Base-by-base conservation (phyloP, 64 coral and sea anemone species). In the Montipora cactus region DNA sequence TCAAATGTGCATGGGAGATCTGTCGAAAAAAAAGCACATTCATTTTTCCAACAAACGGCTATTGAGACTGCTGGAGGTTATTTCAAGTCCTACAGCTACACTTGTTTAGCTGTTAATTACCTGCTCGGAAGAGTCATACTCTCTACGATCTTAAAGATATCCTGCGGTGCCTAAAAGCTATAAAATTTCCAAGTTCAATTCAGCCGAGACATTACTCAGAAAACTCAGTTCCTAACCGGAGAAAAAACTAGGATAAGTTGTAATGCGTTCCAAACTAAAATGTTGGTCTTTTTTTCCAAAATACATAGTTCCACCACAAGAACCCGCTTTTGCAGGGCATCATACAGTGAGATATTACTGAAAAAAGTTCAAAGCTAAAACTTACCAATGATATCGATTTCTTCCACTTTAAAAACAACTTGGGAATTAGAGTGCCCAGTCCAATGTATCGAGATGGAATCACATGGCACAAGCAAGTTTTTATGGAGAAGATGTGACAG, bases 1-100 rank as follows among this genome's bases (percentile, higher is more conserved):
- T 96, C 87, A 47, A 90, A 96, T 0, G 80, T 96, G n/a, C 95
- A 96, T 45, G 91, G 91, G 4, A 22, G 16, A 44, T 87, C 95
- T 96, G 21, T 66, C 51, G 49, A 74, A 66, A 75, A 14, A 12
- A 66, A 61, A 13, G 10, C 14, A 23, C 21, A 50, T 6, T 6
- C 10, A 18, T 19, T 14, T 66, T 4, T 0, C 11, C 15, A 15
- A 66, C 61, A 66, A 14, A 4, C 61, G 5, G 61, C 61, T 14
- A 4, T 6, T 37, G 28, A 37, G 28, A 37, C 28, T 37, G 28
- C 28, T 37, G 28, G 28, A 1, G 28, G 28, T 66, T 66, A 66
- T 66, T 14, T 66, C 15, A 66, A 3, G 52, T 55, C 52, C 52
- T 0, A 55, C 5, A 55, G 9, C 52, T 55, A 4, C 52, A 37